Conservation (phyloP, 1,140 invertebrate species). For the Philaenus spumarius region DNA sequence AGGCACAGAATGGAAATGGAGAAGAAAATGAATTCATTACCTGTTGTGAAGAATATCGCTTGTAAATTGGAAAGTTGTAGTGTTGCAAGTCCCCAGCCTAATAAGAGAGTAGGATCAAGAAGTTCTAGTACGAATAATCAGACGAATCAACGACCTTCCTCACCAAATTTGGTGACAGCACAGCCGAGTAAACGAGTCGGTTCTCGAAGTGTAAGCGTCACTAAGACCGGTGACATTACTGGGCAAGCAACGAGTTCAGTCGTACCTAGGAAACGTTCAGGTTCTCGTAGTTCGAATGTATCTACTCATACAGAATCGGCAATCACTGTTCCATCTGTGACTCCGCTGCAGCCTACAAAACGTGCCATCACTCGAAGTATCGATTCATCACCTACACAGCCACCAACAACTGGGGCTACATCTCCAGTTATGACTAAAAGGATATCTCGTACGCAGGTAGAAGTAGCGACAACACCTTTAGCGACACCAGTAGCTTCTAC, state of each 20-base stretch:
- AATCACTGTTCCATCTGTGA: not conserved
- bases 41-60: constrained; percentile 3
- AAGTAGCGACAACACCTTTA: not conserved
- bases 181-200: constrained; percentile 17
- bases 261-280: constrained; percentile 2
- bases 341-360: not conserved
- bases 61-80: constrained; percentile 23
- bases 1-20: constrained; percentile 46
- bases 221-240: not conserved
- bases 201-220: constrained; percentile 19
- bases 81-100: constrained; percentile 28
- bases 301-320: not conserved
- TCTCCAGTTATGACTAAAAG: not conserved
- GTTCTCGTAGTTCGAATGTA: not conserved
- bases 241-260: not conserved
- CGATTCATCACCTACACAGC: not conserved
- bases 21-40: constrained; percentile 23
- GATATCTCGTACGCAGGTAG: not conserved
- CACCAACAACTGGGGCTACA: not conserved
- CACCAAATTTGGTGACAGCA: not conserved
- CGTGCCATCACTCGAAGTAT: constrained; percentile 1
- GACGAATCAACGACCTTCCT: not conserved
- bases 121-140: constrained; percentile 13
- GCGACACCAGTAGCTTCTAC: not conserved
- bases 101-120: constrained; percentile 24